Percentiles rank a stretch among this genome's conserved stretches.
Conservation (phyloP, 2,888 invertebrate genomes). For the Dinocampus coccinellae region DNA sequence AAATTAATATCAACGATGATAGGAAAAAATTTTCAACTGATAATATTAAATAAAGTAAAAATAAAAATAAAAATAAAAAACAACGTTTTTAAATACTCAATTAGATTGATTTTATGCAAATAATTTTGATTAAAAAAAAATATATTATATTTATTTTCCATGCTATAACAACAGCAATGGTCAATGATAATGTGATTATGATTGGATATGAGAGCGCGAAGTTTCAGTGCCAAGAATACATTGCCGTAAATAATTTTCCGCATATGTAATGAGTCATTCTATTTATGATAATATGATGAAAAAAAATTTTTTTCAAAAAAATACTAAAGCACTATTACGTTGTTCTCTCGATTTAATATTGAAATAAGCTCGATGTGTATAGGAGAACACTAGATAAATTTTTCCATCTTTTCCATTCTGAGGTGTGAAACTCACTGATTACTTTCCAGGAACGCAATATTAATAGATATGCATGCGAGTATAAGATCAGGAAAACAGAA, state of each 20-base stretch:
- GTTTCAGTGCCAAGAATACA: conserved; percentile 40
- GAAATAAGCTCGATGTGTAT: neutral
- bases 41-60: too few species aligned
- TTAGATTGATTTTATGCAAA: neutral
- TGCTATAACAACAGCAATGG: conserved; percentile 16
- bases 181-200: conserved; percentile 10
- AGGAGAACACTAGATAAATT: conserved; percentile 10
- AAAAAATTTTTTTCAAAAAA: neutral
- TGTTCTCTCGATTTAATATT: neutral
- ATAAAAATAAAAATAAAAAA: too few species aligned
- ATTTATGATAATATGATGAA: neutral
- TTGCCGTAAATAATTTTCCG: conserved; percentile 19
- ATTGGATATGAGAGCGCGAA: conserved; percentile 16
- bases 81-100: neutral
- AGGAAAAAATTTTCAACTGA: neutral
- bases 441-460: conserved; percentile 22
- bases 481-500: neutral
- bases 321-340: neutral
- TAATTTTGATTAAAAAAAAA: neutral
- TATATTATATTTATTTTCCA: conserved; percentile 1
- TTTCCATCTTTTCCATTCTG: neutral
- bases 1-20: neutral
- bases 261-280: conserved; percentile 5
- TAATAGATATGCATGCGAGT: neutral
- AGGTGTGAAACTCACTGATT: conserved; percentile 37